Base-by-base conservation (phyloP, 2,888 invertebrate species). In the Nephrotoma appendiculata region DNA sequence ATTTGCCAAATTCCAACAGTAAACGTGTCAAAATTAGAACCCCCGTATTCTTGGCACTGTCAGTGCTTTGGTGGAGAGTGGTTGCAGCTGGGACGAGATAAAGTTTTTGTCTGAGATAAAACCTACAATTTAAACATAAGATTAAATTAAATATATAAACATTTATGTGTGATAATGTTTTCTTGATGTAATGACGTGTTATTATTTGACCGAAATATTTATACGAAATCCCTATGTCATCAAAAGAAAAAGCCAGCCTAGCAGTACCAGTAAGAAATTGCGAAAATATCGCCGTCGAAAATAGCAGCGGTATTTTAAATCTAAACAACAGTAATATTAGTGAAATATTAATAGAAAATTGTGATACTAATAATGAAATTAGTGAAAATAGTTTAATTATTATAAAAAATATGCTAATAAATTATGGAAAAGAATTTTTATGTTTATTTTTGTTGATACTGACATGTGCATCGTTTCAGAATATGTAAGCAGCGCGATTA, bases 401-500 rank as follows among this genome's bases (percentile, higher is more conserved):
- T 42, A 84, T 84, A 84, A 84, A 84, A 84, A 84, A 84, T 84
- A 84, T 84, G 84, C 41, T 84, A 84, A 84, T 84, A 84, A 84
- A 84, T 84, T 84, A 84, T 84, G 84, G 84, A 42, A 84, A 84
- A 84, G 84, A 84, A 84, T 84, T 84, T 84, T 84, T 84, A 84
- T 84, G 84, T 84, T 84, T 84, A 84, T 84, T 84, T 42, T 41
- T 43, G 43, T 84, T 84, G 43, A 84, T 84, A 41, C 84, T 84
- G 42, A 84, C 84, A 84, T 84, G 41, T 41, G 84, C 84, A 42
- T 84, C 84, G n/a, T 84, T 84, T 84, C 84, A 84, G 15, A 84
- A 84, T n/a, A 43, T 83, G 87, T 87, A 84, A 87, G 87, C 31
- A 86, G 9, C 12, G 71, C 15, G 6, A 41, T 42, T 84, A 15